Evolutionary conservation across 2,888 invertebrate species (phyloP).

Genomic region (Boloria selene): DNA sequence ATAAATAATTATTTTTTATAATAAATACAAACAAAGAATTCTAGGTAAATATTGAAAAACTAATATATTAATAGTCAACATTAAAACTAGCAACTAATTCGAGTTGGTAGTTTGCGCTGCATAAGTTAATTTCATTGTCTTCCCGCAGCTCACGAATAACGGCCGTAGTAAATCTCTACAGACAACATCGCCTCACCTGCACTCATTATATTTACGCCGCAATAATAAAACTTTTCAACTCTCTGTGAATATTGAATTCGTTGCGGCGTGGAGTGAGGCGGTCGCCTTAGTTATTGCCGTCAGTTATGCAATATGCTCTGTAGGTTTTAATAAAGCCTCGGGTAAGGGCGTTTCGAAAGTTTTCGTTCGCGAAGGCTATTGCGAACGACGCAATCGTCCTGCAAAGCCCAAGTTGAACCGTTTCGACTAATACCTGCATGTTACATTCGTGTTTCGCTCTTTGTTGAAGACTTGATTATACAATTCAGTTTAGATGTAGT

Average conservation of each 20-base stretch:
- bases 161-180: constrained; percentile 70
- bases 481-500: background rate
- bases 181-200: constrained; percentile 77
- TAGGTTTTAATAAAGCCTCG: constrained; percentile 79
- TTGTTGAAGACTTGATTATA: background rate
- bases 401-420: constrained; percentile 60
- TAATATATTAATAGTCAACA: constrained; percentile 43
- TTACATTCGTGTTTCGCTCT: background rate
- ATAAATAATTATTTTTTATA: too few relatives aligned
- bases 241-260: constrained; percentile 78
- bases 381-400: constrained; percentile 66
- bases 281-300: constrained; percentile 78
- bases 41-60: constrained; percentile 18
- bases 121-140: constrained; percentile 68
- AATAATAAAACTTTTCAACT: constrained; percentile 81
- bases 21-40: background rate
- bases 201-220: constrained; percentile 81
- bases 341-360: constrained; percentile 73
- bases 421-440: constrained; percentile 43
- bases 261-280: constrained; percentile 64
- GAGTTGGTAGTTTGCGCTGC: constrained; percentile 48
- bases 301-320: constrained; percentile 75
- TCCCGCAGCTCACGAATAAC: constrained; percentile 58
- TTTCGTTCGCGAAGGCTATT: constrained; percentile 76
- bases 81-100: constrained; percentile 64